A percentile compares a stretch with the other conserved stretches of the same genome.
phyloP scores from a whole-genome alignment of 2,888 invertebrate species.

The Thecophora atra region DNA sequence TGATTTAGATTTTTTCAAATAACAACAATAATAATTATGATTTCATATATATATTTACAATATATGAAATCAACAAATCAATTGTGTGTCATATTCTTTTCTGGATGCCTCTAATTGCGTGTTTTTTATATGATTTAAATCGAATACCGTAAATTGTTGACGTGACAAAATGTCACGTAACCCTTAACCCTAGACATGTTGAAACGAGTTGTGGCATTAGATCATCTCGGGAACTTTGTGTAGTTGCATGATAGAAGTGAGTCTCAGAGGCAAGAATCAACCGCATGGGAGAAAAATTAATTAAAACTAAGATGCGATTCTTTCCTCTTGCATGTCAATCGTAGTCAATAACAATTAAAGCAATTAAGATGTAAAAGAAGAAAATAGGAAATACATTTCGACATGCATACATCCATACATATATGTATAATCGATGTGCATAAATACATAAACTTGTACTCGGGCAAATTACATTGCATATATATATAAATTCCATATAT shows the following conservation, averaged over 20 bases:
- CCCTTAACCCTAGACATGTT: conserved; percentile 7
- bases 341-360: conserved; percentile 12
- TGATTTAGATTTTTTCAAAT: background rate
- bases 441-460: background rate
- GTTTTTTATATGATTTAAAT: background rate
- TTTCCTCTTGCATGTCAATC: background rate
- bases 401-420: background rate
- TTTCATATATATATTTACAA: background rate
- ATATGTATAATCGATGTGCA: background rate
- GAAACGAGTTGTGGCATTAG: background rate
- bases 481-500: too few species aligned
- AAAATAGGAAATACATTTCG: background rate
- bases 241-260: background rate
- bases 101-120: background rate
- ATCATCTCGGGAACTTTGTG: background rate
- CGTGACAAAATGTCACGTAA: conserved; percentile 17
- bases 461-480: too few species aligned
- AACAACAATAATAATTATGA: background rate
- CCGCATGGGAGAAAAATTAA: background rate
- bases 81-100: background rate
- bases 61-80: background rate
- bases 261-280: background rate
- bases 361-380: conserved; percentile 3
- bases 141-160: background rate
- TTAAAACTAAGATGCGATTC: background rate